phyloP scores from a whole-genome alignment of 2,888 invertebrate genomes.

The Ephialtes manifestator region DNA sequence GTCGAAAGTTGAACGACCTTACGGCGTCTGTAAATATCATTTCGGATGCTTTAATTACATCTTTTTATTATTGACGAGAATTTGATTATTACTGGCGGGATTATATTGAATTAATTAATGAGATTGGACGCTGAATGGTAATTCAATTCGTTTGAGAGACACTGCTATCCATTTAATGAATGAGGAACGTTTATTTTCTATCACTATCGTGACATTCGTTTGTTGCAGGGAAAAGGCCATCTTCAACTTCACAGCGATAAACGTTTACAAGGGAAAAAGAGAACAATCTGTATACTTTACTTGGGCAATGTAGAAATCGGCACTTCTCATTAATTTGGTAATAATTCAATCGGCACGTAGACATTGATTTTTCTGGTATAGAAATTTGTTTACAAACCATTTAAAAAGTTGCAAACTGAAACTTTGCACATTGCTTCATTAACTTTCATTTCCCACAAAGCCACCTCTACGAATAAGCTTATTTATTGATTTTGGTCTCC shows the following conservation, averaged over 20 bases:
- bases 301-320: not conserved
- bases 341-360: not conserved
- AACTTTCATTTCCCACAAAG: too few species aligned
- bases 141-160: slow-evolving; percentile 33
- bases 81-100: not conserved
- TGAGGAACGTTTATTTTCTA: slow-evolving; percentile 41
- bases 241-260: slow-evolving; percentile 35
- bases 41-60: too few species aligned
- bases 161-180: slow-evolving; percentile 37
- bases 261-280: not conserved
- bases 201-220: slow-evolving; percentile 41
- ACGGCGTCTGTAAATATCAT: not conserved
- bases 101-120: not conserved
- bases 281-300: slow-evolving; percentile 13
- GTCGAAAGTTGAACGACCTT: not conserved
- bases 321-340: not conserved
- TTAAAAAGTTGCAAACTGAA: too few species aligned
- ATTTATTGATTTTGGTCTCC: too few species aligned
- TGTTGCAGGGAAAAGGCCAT: slow-evolving; percentile 13
- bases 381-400: too few species aligned
- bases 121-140: not conserved
- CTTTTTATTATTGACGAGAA: not conserved
- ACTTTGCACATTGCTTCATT: too few species aligned
- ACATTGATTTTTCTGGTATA: not conserved
- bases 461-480: too few species aligned